Evolutionary conservation across 2,888 invertebrate genomes (phyloP), one percentile per base, ranked within the genome.

Genomic region (Neoascia interrupta): DNA sequence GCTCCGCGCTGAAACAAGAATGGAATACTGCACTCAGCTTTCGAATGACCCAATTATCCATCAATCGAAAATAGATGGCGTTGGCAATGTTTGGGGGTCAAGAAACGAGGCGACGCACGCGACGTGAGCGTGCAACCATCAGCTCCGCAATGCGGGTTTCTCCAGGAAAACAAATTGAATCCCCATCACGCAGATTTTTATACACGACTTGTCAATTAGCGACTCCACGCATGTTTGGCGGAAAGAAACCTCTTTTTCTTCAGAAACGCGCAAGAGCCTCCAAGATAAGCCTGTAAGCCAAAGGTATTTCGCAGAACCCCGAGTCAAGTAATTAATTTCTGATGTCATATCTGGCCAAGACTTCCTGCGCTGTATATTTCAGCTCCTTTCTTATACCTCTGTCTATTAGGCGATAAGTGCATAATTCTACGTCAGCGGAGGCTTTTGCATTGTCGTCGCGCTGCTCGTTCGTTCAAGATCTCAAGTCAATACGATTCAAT

Each of bases 321-420:
- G 54, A 74, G 61, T 75, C 51, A 68, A 75, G 68, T 75, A 75
- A 75, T 75, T 75, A 75, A 75, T 68, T 75, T 68, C 41, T 68
- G 68, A 75, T 68, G 74, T 75, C 74, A 68, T 75, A 75, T 75
- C 61, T 53, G 34, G 47, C 37, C 31, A 49, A 6, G 56, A 31
- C 28, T 45, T 26, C 11, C 28, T 37, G 31, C 8, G 31, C 31
- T 31, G n/a, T n/a, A n/a, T n/a, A n/a, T n/a, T n/a, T n/a, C n/a
- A n/a, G n/a, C 45, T 68, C 39, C n/a, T 15, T 47, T n/a, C 18
- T 28, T 15, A n/a, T n/a, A n/a, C n/a, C 28, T n/a, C 31, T 16
- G 31, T n/a, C 26, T 18, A 31, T 47, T 49, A 41, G 51, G 18
- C 41, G 58, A 60, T 69, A 69, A 69, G 58, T 69, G 69, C 51